Evolutionary conservation across 2,888 invertebrate species (phyloP).

Genomic region (Hyles lineata): DNA sequence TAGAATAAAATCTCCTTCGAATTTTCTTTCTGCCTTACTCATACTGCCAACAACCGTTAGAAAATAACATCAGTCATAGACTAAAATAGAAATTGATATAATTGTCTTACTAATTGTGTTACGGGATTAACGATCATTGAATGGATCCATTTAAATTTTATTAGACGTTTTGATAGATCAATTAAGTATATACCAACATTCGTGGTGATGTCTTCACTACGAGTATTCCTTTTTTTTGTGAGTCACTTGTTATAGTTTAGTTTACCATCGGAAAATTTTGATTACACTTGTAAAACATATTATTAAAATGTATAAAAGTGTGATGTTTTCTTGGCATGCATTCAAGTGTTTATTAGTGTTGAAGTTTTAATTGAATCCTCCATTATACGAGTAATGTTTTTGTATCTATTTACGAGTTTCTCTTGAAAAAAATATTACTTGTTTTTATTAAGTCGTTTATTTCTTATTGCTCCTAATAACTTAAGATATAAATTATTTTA

Average conservation of each 20-base stretch:
- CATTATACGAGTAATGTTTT: background rate
- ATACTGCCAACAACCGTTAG: background rate
- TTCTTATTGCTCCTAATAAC: background rate
- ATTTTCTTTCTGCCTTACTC: background rate
- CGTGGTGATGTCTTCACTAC: constrained; percentile 1
- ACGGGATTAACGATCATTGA: constrained; percentile 22
- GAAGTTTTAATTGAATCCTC: constrained; percentile 2
- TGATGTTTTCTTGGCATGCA: background rate
- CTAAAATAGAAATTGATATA: constrained; percentile 2
- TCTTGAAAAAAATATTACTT: background rate
- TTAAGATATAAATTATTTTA: too few species aligned
- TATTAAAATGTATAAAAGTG: background rate
- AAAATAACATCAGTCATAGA: background rate
- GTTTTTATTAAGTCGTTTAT: background rate
- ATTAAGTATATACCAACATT: background rate
- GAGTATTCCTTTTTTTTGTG: background rate
- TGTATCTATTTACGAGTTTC: background rate
- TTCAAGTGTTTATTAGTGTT: constrained; percentile 3
- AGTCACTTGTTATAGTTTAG: constrained; percentile 8
- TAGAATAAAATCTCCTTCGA: too few species aligned
- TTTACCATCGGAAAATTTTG: background rate
- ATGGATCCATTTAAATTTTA: constrained; percentile 25
- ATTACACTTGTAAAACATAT: background rate
- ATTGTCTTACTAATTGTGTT: constrained; percentile 24
- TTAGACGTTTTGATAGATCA: constrained; percentile 8